Percentiles rank a stretch among this genome's conserved stretches.
Evolutionary conservation across 2,888 invertebrate genomes (phyloP).

Genomic region (Melolontha melolontha): DNA sequence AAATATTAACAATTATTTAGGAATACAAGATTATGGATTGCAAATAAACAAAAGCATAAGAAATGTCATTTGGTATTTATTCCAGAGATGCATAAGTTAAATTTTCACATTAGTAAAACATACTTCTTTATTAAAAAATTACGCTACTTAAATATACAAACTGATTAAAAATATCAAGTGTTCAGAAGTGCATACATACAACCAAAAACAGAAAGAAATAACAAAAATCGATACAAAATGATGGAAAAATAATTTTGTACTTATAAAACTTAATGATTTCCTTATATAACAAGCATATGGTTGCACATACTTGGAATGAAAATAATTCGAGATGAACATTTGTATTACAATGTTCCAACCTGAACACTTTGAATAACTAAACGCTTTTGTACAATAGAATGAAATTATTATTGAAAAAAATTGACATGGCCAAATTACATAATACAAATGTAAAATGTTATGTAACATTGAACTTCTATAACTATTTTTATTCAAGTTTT

Average conservation of each 20-base stretch:
- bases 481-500: slow-evolving; percentile 72
- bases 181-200: slow-evolving; percentile 29
- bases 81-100: slow-evolving; percentile 23
- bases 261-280: slow-evolving; percentile 20
- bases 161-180: slow-evolving; percentile 19
- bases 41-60: slow-evolving; percentile 26
- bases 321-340: slow-evolving; percentile 25
- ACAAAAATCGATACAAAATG: background rate
- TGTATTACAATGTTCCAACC: slow-evolving; percentile 30
- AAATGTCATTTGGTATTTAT: slow-evolving; percentile 38
- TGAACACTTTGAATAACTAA: slow-evolving; percentile 33
- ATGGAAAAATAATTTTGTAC: slow-evolving; percentile 20
- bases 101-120: slow-evolving; percentile 31
- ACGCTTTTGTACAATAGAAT: slow-evolving; percentile 32
- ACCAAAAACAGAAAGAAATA: too few relatives aligned
- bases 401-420: slow-evolving; percentile 34
- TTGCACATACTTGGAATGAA: slow-evolving; percentile 29
- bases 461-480: slow-evolving; percentile 25
- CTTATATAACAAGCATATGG: slow-evolving; percentile 31
- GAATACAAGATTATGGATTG: background rate
- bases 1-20: too few relatives aligned
- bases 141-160: slow-evolving; percentile 32
- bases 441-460: slow-evolving; percentile 40
- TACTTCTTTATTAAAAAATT: slow-evolving; percentile 23
- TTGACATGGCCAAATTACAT: slow-evolving; percentile 39